Evolutionary conservation across 2,888 invertebrate genomes (phyloP).

Genomic region (Dinocampus coccinellae): DNA sequence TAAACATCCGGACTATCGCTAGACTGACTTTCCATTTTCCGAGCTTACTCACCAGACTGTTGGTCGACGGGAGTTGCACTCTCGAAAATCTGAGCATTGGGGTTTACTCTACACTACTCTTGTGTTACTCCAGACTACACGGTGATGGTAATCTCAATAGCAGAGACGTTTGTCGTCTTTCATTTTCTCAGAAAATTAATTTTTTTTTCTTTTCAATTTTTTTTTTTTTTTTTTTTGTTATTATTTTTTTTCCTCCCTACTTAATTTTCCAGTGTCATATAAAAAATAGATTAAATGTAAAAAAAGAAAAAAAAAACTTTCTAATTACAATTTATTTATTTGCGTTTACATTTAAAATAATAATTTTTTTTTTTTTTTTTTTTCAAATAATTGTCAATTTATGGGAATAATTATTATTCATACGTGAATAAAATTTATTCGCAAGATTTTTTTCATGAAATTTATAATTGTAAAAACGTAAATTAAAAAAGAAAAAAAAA

Average conservation of each 20-base stretch:
- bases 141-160: conserved; percentile 10
- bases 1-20: conserved; percentile 19
- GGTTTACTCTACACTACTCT: background rate
- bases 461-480: too few relatives aligned
- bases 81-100: conserved; percentile 27
- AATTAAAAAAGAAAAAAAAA: background rate
- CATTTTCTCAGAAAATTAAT: background rate
- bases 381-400: too few relatives aligned
- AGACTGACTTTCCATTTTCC: conserved; percentile 26
- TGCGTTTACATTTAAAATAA: too few relatives aligned
- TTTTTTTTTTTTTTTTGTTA: background rate
- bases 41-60: conserved; percentile 25
- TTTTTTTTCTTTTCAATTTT: background rate
- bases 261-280: too few relatives aligned
- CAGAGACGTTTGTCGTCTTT: background rate
- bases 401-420: too few relatives aligned
- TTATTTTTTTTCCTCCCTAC: background rate
- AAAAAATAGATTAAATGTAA: too few relatives aligned
- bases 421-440: background rate
- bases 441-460: too few relatives aligned
- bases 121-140: background rate
- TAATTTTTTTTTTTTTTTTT: too few relatives aligned
- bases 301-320: too few relatives aligned
- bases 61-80: conserved; percentile 4
- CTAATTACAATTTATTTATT: too few relatives aligned